Conservation (phyloP, 2,888 invertebrate genomes). For the Laothoe populi region DNA sequence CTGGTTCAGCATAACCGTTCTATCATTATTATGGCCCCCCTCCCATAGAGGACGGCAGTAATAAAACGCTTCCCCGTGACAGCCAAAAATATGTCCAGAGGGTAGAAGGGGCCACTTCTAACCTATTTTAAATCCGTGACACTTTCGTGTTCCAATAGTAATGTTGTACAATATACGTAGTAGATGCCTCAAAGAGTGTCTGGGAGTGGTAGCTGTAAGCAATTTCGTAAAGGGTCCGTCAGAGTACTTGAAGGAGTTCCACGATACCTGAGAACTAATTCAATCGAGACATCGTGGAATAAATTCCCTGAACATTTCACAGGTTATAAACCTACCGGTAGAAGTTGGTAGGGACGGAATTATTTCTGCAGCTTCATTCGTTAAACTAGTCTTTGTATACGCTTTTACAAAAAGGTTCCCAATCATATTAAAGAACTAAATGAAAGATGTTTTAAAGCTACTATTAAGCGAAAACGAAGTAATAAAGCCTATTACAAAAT, state of each 20-base stretch:
- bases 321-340: not conserved
- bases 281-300: not conserved
- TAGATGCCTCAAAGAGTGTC: conserved; percentile 9
- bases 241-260: conserved; percentile 25
- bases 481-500: no score
- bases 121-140: not conserved
- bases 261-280: conserved; percentile 12
- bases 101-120: no score
- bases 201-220: conserved; percentile 10
- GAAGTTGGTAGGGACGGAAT: not conserved
- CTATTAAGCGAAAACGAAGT: no score
- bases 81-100: no score
- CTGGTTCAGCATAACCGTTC: no score
- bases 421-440: no score
- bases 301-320: conserved; percentile 1
- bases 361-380: not conserved
- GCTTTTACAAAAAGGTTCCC: no score
- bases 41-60: no score
- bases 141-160: not conserved
- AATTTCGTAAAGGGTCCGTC: conserved; percentile 22
- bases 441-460: no score
- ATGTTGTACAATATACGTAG: not conserved
- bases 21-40: no score
- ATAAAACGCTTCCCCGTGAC: no score
- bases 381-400: no score